These are phyloP conservation scores for Anser cygnoides DNA, from an alignment of 2,113 vertebrate genomes.

Conservation along the genomic window DNA sequence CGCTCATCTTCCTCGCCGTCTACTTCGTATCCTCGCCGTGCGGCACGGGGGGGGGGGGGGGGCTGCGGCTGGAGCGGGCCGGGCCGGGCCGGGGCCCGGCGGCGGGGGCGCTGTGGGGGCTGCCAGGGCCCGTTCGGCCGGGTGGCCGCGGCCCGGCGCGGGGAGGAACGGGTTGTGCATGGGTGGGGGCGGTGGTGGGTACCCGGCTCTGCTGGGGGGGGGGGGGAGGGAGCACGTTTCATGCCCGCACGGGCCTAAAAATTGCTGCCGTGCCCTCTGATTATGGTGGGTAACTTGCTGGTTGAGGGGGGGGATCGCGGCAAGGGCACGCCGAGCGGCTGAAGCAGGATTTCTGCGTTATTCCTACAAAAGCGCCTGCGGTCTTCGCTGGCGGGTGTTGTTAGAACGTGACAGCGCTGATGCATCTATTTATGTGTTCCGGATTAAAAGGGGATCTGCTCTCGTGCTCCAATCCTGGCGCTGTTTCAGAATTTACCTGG, in stretches of 20 bases:
- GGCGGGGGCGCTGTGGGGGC: background rate
- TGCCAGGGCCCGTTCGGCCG: background rate
- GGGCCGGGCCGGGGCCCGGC: background rate
- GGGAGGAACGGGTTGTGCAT: fast-evolving
- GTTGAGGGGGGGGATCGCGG: fast-evolving
- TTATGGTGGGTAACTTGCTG: fast-evolving
- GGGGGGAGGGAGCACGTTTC: background rate
- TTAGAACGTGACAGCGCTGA: background rate
- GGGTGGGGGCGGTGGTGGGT: fast-evolving
- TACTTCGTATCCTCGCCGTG: conserved; percentile 92
- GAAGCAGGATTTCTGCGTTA: fast-evolving
- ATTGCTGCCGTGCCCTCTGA: too few relatives aligned
- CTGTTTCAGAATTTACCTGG: background rate
- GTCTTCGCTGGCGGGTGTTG: background rate
- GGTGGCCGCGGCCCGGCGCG: background rate
- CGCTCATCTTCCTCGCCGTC: conserved; percentile 94
- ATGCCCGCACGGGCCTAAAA: fast-evolving
- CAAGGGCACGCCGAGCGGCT: background rate
- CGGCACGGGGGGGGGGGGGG: background rate
- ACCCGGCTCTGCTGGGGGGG: background rate
- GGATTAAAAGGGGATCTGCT: background rate
- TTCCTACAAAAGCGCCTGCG: background rate
- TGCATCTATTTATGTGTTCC: background rate
- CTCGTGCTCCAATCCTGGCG: background rate
- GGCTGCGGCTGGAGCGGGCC: background rate